phyloP scores from a whole-genome alignment of 2,113 vertebrate genomes.

The Chitala chitala region DNA sequence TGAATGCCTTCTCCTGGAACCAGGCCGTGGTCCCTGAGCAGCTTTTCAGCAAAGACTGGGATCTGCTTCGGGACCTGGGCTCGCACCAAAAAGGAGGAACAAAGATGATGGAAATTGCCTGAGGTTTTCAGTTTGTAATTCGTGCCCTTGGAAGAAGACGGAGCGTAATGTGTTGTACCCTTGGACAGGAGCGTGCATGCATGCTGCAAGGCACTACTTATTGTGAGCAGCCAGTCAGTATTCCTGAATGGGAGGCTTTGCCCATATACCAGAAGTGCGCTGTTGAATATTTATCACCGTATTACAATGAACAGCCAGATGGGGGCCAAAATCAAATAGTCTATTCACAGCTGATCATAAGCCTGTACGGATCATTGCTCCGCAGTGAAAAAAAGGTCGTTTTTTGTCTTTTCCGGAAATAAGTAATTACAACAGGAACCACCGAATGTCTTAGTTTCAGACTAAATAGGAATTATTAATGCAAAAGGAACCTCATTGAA shows the following conservation, averaged over 20 bases:
- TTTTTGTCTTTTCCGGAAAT: constrained; percentile 27
- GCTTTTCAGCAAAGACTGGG: background rate
- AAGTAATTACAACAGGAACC: constrained; percentile 27
- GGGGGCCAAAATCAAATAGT: constrained; percentile 28
- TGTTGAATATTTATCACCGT: constrained; percentile 33
- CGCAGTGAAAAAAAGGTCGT: constrained; percentile 34
- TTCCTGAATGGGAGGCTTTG: constrained; percentile 21
- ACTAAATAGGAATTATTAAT: constrained; percentile 36
- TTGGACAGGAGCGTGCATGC: background rate
- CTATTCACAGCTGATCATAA: constrained; percentile 29
- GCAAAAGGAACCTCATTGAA: constrained; percentile 20
- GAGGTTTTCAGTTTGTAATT: background rate
- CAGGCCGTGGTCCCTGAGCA: background rate
- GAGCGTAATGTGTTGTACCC: background rate
- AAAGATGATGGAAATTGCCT: constrained; percentile 13
- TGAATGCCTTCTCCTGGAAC: constrained; percentile 3
- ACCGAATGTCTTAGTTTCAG: constrained; percentile 18
- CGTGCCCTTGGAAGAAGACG: constrained; percentile 6
- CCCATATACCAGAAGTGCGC: constrained; percentile 20
- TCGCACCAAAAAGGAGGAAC: background rate
- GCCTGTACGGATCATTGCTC: constrained; percentile 17
- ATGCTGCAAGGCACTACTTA: background rate
- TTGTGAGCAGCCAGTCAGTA: constrained; percentile 35
- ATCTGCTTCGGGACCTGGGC: background rate
- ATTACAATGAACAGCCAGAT: constrained; percentile 35